Conservation (phyloP, 1,140 invertebrate genomes). For the Sarcophaga bullata region DNA sequence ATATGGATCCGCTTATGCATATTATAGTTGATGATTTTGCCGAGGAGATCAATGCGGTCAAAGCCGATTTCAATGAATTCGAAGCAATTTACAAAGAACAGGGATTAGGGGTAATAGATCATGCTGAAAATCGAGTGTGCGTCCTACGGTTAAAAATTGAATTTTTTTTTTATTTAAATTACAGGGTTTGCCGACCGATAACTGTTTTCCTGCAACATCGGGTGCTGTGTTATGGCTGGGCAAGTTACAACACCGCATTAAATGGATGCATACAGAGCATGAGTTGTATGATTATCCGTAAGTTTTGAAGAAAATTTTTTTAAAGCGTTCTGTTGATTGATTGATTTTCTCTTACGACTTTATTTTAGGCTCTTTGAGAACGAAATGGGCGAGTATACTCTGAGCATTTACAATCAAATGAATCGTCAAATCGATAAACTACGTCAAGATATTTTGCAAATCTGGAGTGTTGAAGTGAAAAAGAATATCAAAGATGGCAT, state of each 20-base stretch:
- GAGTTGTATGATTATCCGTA: conserved; percentile 58
- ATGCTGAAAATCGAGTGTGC: neutral
- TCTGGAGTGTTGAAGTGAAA: conserved; percentile 50
- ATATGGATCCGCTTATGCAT: conserved; percentile 52
- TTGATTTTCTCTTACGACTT: no score
- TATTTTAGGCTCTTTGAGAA: conserved; percentile 51
- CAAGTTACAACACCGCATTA: conserved; percentile 52
- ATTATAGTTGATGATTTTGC: conserved; percentile 67
- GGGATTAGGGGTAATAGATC: conserved; percentile 40
- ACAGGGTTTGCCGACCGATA: conserved; percentile 51
- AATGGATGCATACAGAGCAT: conserved; percentile 48
- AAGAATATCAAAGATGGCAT: conserved; percentile 49
- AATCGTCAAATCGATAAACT: conserved; percentile 51
- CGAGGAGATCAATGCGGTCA: conserved; percentile 71
- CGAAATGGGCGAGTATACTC: conserved; percentile 49
- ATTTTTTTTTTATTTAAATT: neutral
- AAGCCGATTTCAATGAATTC: conserved; percentile 65
- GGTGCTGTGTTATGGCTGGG: conserved; percentile 50
- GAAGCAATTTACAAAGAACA: conserved; percentile 39
- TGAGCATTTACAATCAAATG: conserved; percentile 49
- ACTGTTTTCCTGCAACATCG: conserved; percentile 54
- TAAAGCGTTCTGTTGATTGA: neutral
- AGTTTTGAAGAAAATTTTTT: conserved; percentile 27
- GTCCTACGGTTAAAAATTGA: neutral
- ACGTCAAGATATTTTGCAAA: conserved; percentile 46